These are phyloP conservation scores for Tangara arthus DNA, from an alignment of 2,797 vertebrate species.

Conservation along the genomic window DNA sequence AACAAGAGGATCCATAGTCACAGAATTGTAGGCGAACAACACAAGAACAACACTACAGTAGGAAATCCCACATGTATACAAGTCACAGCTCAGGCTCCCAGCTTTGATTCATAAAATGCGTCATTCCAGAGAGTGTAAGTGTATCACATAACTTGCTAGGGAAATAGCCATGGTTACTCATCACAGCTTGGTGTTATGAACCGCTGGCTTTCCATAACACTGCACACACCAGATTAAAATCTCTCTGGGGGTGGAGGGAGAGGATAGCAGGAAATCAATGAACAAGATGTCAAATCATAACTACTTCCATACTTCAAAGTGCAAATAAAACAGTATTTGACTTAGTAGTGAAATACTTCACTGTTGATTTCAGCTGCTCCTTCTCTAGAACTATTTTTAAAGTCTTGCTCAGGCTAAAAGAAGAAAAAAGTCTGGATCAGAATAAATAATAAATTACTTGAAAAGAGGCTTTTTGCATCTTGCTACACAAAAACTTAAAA, in stretches of 20 bases:
- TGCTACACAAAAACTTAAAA: not conserved
- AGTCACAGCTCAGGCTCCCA: conserved; percentile 2
- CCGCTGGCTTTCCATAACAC: not conserved
- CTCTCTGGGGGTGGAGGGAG: not conserved
- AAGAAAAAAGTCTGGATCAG: not conserved
- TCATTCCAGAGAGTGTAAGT: not conserved
- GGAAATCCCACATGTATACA: not conserved
- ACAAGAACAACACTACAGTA: not conserved
- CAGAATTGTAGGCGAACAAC: not conserved
- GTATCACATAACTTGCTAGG: not conserved
- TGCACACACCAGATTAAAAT: not conserved
- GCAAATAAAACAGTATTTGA: not conserved
- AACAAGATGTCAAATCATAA: not conserved
- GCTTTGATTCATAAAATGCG: conserved; percentile 28
- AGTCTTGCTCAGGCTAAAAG: not conserved
- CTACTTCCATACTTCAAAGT: not conserved
- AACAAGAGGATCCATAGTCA: not conserved
- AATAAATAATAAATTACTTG: not conserved
- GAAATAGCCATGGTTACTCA: conserved; percentile 41
- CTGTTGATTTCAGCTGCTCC: not conserved
- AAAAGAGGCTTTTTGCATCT: not conserved
- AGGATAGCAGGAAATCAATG: not conserved
- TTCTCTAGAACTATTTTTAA: not conserved
- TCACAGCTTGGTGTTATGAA: not conserved
- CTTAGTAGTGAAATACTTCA: not conserved